Conservation (phyloP, 2,888 invertebrate species). For the Cepaea hortensis region DNA sequence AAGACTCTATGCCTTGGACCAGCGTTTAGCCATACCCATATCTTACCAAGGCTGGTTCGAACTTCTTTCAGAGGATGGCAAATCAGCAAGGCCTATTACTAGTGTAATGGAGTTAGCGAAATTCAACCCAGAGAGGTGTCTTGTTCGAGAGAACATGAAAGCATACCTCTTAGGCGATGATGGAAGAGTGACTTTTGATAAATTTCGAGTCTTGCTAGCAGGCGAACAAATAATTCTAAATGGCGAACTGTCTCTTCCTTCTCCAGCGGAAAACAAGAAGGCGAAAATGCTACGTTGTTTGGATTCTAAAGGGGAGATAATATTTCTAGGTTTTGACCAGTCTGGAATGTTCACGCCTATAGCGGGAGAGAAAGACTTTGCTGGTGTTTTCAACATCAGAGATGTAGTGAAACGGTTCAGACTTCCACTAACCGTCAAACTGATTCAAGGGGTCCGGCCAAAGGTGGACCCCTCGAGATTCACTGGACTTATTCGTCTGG, state of each 20-base stretch:
- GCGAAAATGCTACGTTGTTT: slow-evolving; percentile 87
- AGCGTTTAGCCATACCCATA: slow-evolving; percentile 90
- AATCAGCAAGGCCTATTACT: slow-evolving; percentile 92
- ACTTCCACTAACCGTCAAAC: slow-evolving; percentile 91
- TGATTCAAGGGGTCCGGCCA: slow-evolving; percentile 93
- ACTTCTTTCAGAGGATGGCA: slow-evolving; percentile 93
- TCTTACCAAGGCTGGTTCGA: slow-evolving; percentile 95
- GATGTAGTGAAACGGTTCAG: slow-evolving; percentile 89
- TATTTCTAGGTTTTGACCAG: slow-evolving; percentile 89
- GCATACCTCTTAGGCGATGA: slow-evolving; percentile 65
- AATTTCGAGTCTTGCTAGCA: slow-evolving; percentile 64
- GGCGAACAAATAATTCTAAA: slow-evolving; percentile 73
- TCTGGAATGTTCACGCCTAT: slow-evolving; percentile 93
- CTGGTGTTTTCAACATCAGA: slow-evolving; percentile 93
- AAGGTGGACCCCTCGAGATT: slow-evolving; percentile 77
- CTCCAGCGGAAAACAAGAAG: slow-evolving; percentile 57
- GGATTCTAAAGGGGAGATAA: slow-evolving; percentile 88
- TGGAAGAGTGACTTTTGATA: slow-evolving; percentile 67
- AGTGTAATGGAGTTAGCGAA: slow-evolving; percentile 88
- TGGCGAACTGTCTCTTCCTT: slow-evolving; percentile 64
- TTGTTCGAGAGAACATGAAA: slow-evolving; percentile 82
- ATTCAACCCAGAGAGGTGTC: slow-evolving; percentile 79
- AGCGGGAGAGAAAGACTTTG: slow-evolving; percentile 94
- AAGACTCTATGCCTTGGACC: slow-evolving; percentile 63
- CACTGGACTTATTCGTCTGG: slow-evolving; percentile 71